Evolutionary conservation across 2,797 vertebrate genomes (phyloP).

Genomic region (Streptopelia turtur): DNA sequence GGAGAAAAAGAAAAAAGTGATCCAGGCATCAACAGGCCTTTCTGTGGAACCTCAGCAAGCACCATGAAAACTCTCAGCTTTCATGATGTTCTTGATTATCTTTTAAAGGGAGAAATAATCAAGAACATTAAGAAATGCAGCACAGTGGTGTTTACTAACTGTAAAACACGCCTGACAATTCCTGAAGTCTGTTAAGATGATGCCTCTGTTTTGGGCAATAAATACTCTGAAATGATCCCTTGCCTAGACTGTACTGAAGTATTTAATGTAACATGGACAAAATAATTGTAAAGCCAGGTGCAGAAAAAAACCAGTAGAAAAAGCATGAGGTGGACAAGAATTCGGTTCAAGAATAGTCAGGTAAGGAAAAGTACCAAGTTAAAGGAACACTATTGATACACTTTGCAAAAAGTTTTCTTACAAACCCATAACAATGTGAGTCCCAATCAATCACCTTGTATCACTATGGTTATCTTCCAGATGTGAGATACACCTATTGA

Average conservation of each 20-base stretch:
- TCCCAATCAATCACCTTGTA: background rate
- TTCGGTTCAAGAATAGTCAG: background rate
- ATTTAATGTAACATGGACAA: background rate
- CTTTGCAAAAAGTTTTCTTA: background rate
- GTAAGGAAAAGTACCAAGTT: background rate
- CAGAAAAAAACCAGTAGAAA: background rate
- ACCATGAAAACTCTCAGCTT: background rate
- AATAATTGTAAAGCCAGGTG: background rate
- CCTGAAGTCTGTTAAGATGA: background rate
- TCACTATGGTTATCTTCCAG: background rate
- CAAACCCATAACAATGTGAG: background rate
- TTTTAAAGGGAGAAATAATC: background rate
- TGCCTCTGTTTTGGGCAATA: background rate
- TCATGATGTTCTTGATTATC: background rate
- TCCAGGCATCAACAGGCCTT: background rate
- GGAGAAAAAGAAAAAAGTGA: background rate
- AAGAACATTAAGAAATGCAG: background rate
- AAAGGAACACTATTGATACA: background rate
- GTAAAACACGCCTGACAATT: background rate
- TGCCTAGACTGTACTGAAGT: background rate
- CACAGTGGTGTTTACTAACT: background rate
- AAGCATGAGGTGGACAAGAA: background rate
- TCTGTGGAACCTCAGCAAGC: background rate
- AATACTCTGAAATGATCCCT: background rate
- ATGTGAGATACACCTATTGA: background rate